Evolutionary conservation across 2,888 invertebrate genomes (phyloP), one percentile per base, ranked within the genome.

Genomic region (Andrena flavipes): DNA sequence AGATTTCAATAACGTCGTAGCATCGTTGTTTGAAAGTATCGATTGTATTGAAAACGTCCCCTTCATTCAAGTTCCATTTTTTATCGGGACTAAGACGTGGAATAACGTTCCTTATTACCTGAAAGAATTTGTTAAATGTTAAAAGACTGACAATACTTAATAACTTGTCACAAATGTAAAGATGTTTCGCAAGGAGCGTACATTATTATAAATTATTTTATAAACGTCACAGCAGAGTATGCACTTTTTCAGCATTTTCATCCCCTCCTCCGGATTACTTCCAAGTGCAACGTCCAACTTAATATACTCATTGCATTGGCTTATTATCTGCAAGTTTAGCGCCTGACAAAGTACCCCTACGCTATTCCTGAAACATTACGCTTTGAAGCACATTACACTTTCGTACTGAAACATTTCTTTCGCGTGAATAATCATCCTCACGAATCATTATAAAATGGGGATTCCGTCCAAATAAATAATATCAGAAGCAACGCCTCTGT

Each of bases 1-100:
- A 96, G 30, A 96, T 94, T 92, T 95, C 94, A 30, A 95, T 91
- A 13, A 96, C 90, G 90, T 96, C 95, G 73, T 93, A 93, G 87
- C 96, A 95, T 81, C 96, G 92, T 88, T 95, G 95, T 26, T 95
- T 92, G 86, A 96, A 95, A 16, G 95, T 95, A 82, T 95, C 94
- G 13, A 96, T 93, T 85, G 95, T 94, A 82, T 95, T 95, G 89
- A 96, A 96, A 65, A 96, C 94, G 51, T 94, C 93, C 63, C 94
- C 94, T 87, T 94, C 93, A 76, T 95, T 94, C n/a, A 95, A 87
- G 6, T 94, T 91, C 95, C 95, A 96, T 2, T 94, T 93, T 85
- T 92, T 84, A 80, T 93, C 73, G 7, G 76, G 48, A 70, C 64
- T 64, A 8, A 85, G 70, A 7, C 7, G 35, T 0, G 48, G 2